Evolutionary conservation across 2,797 vertebrate genomes (phyloP), one percentile per base, ranked within the genome.

Genomic region (Muraenolepis orangiensis): DNA sequence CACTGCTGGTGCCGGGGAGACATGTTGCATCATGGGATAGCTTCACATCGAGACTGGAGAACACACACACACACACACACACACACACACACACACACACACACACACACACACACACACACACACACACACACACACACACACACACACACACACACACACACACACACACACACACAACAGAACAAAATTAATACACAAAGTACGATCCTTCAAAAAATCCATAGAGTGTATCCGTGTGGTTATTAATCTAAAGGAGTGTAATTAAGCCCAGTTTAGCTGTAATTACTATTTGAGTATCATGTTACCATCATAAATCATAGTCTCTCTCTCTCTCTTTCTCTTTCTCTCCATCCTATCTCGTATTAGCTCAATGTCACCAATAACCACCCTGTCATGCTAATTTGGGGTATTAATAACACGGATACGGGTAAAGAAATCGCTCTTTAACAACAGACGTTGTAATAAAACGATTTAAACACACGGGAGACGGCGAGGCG

Each of bases 21-120:
- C 98, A 99, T 99, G 97, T 97, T 99, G 97, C 97, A 99, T 99
- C 96, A 97, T 99, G 96, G 95, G 96, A 92, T 91, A 93, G 95
- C 94, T 93, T 98, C 96, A 99, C 97, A 98, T 98, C 75, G 93
- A 97, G 95, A 95, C 95, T 97, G 95, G 30, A 30, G 76, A 66
- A 87, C 66, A 77, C 36, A 75, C 64, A 78, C 26, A 23, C 7
- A 75, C 7, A 80, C 12, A 83, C 4, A 80, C 18, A 66, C 20
- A 14, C 23, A 36, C 20, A 57, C 67, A 74, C 31, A 66, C 64
- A 66, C 64, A 66, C 64, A 66, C 23, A 61, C 26, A 66, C 7
- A 66, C 64, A 29, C 23, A 18, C 32, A 69, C 29, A 69, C 18
- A 32, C 34, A 69, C 64, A 66, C 64, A 66, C 64, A 66, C 23